These are phyloP conservation scores for Acleris cristana DNA, from an alignment of 2,888 invertebrate genomes.

Conservation along the genomic window DNA sequence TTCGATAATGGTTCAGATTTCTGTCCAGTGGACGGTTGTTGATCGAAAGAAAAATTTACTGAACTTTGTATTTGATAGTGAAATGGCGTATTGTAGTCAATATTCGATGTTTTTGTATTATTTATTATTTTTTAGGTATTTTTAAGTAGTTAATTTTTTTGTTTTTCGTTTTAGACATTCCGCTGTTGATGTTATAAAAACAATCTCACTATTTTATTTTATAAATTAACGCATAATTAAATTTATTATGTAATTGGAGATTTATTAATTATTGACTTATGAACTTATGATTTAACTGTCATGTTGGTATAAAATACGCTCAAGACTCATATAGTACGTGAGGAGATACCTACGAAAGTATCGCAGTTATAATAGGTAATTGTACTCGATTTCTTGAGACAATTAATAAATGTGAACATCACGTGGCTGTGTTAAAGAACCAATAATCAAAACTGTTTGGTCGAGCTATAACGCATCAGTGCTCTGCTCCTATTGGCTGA, in stretches of 20 bases:
- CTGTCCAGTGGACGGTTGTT: too few relatives aligned
- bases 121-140: constrained; percentile 30
- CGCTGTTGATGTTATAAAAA: constrained; percentile 21
- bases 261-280: constrained; percentile 6
- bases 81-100: constrained; percentile 27
- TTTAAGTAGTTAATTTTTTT: constrained; percentile 32
- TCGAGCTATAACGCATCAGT: too few relatives aligned
- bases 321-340: not conserved
- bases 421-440: too few relatives aligned
- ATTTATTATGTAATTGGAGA: not conserved
- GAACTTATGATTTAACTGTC: not conserved
- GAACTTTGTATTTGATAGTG: not conserved
- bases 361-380: too few relatives aligned
- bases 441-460: too few relatives aligned
- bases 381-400: too few relatives aligned
- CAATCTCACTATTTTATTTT: constrained; percentile 36
- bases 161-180: constrained; percentile 33
- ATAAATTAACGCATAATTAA: constrained; percentile 14
- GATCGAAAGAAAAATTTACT: not conserved
- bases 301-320: not conserved
- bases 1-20: too few relatives aligned
- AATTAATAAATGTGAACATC: too few relatives aligned
- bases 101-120: constrained; percentile 31
- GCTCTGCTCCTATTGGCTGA: too few relatives aligned
- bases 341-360: too few relatives aligned